These are phyloP conservation scores for Falco cherrug DNA, from an alignment of 2,797 vertebrate genomes.

Conservation along the genomic window DNA sequence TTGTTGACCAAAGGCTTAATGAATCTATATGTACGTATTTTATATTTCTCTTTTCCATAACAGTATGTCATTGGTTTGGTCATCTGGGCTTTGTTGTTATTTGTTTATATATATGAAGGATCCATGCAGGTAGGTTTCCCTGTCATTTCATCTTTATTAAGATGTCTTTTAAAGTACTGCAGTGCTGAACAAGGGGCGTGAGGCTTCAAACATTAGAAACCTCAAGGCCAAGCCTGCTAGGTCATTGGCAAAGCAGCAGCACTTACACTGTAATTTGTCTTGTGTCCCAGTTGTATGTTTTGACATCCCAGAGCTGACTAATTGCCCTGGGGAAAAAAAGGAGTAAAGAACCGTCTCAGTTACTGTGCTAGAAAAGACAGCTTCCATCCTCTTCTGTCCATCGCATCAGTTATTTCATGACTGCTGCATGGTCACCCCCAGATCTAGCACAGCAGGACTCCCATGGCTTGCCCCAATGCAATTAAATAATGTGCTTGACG, in stretches of 20 bases:
- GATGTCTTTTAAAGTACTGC: neutral
- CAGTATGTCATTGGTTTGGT: neutral
- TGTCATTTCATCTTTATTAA: neutral
- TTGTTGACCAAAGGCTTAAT: neutral
- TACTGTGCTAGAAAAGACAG: neutral
- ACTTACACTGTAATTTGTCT: constrained; percentile 44
- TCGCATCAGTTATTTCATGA: neutral
- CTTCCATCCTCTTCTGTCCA: neutral
- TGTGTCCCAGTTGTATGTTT: constrained; percentile 32
- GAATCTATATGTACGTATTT: neutral
- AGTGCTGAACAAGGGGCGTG: neutral
- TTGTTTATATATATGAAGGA: neutral
- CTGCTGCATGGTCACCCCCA: neutral
- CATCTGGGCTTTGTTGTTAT: neutral
- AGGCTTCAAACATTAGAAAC: neutral
- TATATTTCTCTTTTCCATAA: neutral
- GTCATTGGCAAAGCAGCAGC: constrained; percentile 14
- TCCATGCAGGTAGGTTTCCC: neutral
- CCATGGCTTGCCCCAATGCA: neutral
- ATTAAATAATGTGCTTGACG: neutral
- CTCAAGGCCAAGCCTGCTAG: neutral
- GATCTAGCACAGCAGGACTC: neutral
- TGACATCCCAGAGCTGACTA: constrained; percentile 52
- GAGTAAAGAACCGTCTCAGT: neutral
- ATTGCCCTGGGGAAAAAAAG: constrained; percentile 20